Conservation (phyloP, 2,888 invertebrate species). For the Galerucella calmariensis region DNA sequence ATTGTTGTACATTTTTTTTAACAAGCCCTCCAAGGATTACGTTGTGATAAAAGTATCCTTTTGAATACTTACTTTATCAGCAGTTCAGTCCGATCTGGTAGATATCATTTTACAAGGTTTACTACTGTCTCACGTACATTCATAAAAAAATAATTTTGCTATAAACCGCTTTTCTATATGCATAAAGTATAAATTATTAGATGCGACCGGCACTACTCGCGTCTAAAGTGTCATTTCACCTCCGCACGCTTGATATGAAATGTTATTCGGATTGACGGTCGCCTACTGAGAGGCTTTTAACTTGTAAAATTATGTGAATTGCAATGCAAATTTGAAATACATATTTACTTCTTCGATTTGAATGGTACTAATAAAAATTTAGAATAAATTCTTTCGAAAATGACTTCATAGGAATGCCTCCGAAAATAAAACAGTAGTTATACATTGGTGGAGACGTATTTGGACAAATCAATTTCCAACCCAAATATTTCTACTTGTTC, state of each 20-base stretch:
- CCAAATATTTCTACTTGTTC: too few species aligned
- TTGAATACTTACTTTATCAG: not conserved
- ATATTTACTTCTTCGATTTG: slow-evolving; percentile 34
- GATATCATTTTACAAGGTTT: not conserved
- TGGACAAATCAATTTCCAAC: too few species aligned
- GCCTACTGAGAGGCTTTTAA: slow-evolving; percentile 52
- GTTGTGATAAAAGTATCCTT: too few species aligned
- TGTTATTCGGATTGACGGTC: slow-evolving; percentile 54
- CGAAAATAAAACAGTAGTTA: slow-evolving; percentile 36
- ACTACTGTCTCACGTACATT: not conserved
- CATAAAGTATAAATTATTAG: slow-evolving; percentile 46
- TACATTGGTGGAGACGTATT: slow-evolving; percentile 23
- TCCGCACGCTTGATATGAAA: slow-evolving; percentile 49
- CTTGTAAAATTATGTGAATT: slow-evolving; percentile 48
- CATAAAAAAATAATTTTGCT: slow-evolving; percentile 14
- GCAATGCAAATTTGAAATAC: slow-evolving; percentile 43
- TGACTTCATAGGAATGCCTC: slow-evolving; percentile 45
- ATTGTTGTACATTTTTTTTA: too few species aligned
- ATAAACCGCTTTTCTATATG: slow-evolving; percentile 3
- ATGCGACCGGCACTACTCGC: slow-evolving; percentile 47
- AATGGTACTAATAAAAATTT: slow-evolving; percentile 50
- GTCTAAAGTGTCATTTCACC: slow-evolving; percentile 47
- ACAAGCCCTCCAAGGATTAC: too few species aligned
- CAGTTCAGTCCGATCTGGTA: not conserved
- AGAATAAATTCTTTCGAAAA: slow-evolving; percentile 52